A percentile compares a stretch with the other conserved stretches of the same genome.
Evolutionary conservation across 2,797 vertebrate species (phyloP).

Genomic region (Monodelphis domestica): DNA sequence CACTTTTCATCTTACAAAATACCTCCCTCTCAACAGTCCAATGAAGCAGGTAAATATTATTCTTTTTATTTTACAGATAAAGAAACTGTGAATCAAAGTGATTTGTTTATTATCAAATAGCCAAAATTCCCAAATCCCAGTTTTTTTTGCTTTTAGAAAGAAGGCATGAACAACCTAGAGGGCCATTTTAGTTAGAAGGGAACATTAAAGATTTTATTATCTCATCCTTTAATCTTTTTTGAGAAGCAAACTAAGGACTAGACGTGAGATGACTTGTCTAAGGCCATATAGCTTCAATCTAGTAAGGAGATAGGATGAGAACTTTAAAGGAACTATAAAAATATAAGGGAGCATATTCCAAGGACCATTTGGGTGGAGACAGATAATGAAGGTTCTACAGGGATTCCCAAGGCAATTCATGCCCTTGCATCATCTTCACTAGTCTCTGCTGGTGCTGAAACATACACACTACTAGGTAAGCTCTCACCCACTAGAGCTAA

Average conservation of each 20-base stretch:
- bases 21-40: background rate
- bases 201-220: background rate
- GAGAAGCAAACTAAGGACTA: background rate
- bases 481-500: background rate
- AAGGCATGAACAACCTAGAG: background rate
- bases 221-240: background rate
- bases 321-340: background rate
- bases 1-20: background rate
- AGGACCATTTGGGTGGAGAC: background rate
- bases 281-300: background rate
- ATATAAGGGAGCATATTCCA: background rate
- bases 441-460: background rate
- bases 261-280: background rate
- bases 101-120: background rate
- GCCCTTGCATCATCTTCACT: background rate
- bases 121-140: background rate
- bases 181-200: background rate
- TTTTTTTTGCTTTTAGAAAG: background rate
- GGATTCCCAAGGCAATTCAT: background rate
- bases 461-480: background rate
- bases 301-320: background rate
- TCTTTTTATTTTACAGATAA: background rate
- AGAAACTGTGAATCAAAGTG: background rate
- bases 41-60: background rate
- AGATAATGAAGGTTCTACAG: background rate